Percentiles rank a stretch among this genome's conserved stretches.
phyloP scores from a whole-genome alignment of 1,140 invertebrate species.

The Spodoptera litura region DNA sequence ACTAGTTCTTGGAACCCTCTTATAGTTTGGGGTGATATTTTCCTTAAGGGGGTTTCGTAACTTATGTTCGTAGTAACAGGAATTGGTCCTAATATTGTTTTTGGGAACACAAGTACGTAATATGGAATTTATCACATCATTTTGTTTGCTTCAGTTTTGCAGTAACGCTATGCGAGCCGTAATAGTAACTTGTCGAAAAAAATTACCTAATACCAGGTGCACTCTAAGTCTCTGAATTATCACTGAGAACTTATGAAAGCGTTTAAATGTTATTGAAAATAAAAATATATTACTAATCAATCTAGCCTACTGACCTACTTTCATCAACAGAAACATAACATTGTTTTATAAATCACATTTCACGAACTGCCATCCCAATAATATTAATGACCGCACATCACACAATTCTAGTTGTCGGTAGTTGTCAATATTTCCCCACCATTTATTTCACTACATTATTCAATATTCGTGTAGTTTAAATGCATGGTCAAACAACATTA shows the following conservation, averaged over 20 bases:
- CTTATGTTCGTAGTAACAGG: background rate
- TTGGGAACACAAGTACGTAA: background rate
- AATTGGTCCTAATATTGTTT: too few species aligned
- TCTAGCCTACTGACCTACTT: background rate
- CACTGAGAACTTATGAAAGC: too few species aligned
- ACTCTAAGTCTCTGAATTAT: too few species aligned
- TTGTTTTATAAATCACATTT: background rate
- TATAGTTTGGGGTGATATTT: background rate
- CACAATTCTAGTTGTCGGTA: slow-evolving; percentile 3
- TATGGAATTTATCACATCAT: background rate
- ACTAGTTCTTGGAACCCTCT: background rate
- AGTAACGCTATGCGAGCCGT: too few species aligned
- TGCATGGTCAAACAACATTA: slow-evolving; percentile 51
- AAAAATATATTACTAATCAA: too few species aligned
- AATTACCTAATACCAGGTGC: too few species aligned
- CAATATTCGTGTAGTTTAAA: slow-evolving; percentile 57
- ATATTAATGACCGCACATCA: slow-evolving; percentile 18
- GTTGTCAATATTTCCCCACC: slow-evolving; percentile 54
- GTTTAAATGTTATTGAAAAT: too few species aligned
- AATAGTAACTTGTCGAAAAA: too few species aligned
- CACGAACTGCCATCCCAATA: background rate
- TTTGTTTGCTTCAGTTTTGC: too few species aligned
- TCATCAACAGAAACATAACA: background rate
- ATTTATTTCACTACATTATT: slow-evolving; percentile 53
- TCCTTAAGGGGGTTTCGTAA: background rate